Evolutionary conservation across 2,797 vertebrate species (phyloP).

Genomic region (Phylloscopus collybita): DNA sequence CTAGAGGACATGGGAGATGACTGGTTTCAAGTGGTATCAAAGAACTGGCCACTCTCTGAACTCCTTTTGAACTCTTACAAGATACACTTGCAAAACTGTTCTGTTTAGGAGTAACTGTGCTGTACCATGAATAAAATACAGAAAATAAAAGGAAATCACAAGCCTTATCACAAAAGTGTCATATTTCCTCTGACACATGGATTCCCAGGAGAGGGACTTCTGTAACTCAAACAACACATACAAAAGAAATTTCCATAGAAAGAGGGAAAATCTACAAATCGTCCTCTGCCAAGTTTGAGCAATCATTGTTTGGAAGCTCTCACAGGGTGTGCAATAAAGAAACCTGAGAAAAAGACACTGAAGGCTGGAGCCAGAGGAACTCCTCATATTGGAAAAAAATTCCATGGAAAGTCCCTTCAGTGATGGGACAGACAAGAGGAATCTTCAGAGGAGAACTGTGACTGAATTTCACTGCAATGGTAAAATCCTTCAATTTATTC

Average conservation of each 20-base stretch:
- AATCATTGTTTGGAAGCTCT: background rate
- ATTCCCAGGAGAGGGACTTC: background rate
- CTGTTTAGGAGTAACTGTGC: background rate
- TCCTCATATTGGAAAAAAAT: background rate
- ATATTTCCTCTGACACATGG: conserved; percentile 1
- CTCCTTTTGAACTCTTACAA: background rate
- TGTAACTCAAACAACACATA: background rate
- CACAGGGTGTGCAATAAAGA: conserved; percentile 1
- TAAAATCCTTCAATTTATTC: conserved; percentile 17
- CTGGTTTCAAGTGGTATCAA: background rate
- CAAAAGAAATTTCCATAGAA: background rate
- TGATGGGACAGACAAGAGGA: background rate
- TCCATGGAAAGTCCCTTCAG: conserved; percentile 30
- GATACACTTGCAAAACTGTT: background rate
- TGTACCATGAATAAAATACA: background rate
- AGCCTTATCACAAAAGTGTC: background rate
- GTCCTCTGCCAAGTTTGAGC: conserved; percentile 9
- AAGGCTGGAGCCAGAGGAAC: conserved; percentile 20
- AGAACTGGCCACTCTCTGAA: background rate
- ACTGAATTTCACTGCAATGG: background rate
- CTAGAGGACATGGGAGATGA: background rate
- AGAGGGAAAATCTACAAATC: background rate
- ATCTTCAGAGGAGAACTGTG: background rate
- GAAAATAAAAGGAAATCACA: background rate
- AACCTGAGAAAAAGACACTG: conserved; percentile 6